phyloP scores from a whole-genome alignment of 2,797 vertebrate genomes.

The Threskiornis aethiopicus region DNA sequence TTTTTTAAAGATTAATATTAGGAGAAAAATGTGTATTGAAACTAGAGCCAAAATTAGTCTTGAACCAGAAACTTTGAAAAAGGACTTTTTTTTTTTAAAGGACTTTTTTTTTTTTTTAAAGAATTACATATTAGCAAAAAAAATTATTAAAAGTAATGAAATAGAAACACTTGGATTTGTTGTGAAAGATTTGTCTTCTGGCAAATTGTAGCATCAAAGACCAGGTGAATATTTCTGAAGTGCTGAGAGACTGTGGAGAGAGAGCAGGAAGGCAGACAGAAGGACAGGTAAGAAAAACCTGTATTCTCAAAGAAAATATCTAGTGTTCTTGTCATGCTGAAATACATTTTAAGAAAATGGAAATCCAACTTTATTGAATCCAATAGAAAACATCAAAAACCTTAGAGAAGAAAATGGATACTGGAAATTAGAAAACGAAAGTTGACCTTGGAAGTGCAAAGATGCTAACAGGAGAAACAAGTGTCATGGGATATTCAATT shows the following conservation, averaged over 20 bases:
- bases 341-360: neutral
- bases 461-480: neutral
- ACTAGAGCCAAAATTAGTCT: neutral
- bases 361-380: neutral
- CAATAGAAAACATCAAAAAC: neutral
- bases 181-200: neutral
- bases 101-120: neutral
- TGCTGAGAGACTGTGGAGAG: neutral
- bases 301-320: neutral
- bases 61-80: neutral
- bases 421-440: neutral
- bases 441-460: neutral
- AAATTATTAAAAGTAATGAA: neutral
- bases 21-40: neutral
- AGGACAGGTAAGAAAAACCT: neutral
- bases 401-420: neutral
- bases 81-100: neutral
- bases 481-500: neutral
- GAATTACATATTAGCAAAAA: neutral
- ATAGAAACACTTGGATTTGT: neutral
- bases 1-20: neutral
- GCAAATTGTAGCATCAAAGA: neutral
- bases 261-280: neutral
- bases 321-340: neutral
- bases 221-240: neutral